These are phyloP conservation scores for Petrocephalus sullivani DNA, from an alignment of 2,797 vertebrate genomes.

Conservation along the genomic window DNA sequence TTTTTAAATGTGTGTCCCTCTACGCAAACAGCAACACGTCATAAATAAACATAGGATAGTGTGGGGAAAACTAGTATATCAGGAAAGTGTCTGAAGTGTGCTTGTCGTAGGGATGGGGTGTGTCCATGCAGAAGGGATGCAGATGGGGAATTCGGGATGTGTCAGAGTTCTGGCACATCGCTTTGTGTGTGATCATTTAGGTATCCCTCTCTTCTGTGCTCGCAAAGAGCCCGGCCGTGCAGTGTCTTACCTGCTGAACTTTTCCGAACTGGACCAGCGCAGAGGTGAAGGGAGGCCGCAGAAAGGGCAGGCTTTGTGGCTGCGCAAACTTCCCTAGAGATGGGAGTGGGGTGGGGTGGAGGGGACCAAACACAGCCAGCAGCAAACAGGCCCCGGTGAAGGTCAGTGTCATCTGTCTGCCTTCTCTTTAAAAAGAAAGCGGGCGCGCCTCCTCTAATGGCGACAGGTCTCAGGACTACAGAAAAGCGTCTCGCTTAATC, in stretches of 20 bases:
- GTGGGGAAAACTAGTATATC: neutral
- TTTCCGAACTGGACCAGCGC: slow-evolving; percentile 84
- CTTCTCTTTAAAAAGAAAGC: slow-evolving; percentile 48
- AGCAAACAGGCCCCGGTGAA: neutral
- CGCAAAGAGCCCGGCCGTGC: neutral
- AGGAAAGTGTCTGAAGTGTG: neutral
- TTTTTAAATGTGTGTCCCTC: no score
- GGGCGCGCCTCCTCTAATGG: slow-evolving; percentile 51
- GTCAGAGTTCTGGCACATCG: neutral
- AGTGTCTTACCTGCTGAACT: slow-evolving; percentile 75
- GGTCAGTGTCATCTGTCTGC: neutral
- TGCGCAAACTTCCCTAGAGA: slow-evolving; percentile 62
- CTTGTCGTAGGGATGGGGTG: neutral
- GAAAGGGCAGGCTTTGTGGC: slow-evolving; percentile 60
- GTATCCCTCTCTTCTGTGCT: neutral
- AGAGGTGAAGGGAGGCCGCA: slow-evolving; percentile 71
- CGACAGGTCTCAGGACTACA: slow-evolving; percentile 51
- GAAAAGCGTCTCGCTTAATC: slow-evolving; percentile 70
- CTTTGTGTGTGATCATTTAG: neutral
- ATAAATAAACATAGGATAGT: no score
- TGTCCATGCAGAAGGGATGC: neutral
- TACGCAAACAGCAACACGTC: no score
- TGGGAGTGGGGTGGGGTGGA: neutral
- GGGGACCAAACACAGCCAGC: neutral
- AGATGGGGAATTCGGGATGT: neutral